These are phyloP conservation scores for Limnodromus scolopaceus DNA, from an alignment of 2,797 vertebrate species.

Conservation along the genomic window DNA sequence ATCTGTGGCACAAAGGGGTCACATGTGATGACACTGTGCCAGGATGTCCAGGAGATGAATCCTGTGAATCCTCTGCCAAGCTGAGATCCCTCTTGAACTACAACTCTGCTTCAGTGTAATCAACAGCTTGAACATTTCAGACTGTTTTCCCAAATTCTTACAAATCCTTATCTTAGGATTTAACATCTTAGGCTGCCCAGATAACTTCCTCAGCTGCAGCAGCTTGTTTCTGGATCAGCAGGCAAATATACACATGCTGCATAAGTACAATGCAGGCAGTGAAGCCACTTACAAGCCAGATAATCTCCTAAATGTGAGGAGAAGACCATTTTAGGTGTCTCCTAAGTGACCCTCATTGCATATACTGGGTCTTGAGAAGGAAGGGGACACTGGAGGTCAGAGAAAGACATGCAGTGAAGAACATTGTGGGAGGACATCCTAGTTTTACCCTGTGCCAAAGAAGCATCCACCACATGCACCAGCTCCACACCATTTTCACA, in stretches of 20 bases:
- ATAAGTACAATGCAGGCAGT: not conserved
- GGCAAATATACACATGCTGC: not conserved
- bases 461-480: not conserved
- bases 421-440: not conserved
- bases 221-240: conserved; percentile 36
- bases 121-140: not conserved
- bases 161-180: not conserved
- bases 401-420: not conserved
- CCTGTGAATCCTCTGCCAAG: not conserved
- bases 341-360: not conserved
- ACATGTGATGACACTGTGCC: not conserved
- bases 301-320: not conserved
- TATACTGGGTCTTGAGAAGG: not conserved
- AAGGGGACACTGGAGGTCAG: not conserved
- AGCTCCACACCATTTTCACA: not conserved
- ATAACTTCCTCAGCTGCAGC: not conserved
- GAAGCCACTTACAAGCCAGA: not conserved
- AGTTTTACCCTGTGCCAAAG: not conserved
- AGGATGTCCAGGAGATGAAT: not conserved
- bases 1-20: not conserved
- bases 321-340: not conserved
- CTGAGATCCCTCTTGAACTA: not conserved
- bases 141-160: not conserved
- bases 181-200: not conserved
- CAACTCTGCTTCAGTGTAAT: not conserved